Conservation (phyloP, 2,888 invertebrate genomes). For the Diarsia mendica region DNA sequence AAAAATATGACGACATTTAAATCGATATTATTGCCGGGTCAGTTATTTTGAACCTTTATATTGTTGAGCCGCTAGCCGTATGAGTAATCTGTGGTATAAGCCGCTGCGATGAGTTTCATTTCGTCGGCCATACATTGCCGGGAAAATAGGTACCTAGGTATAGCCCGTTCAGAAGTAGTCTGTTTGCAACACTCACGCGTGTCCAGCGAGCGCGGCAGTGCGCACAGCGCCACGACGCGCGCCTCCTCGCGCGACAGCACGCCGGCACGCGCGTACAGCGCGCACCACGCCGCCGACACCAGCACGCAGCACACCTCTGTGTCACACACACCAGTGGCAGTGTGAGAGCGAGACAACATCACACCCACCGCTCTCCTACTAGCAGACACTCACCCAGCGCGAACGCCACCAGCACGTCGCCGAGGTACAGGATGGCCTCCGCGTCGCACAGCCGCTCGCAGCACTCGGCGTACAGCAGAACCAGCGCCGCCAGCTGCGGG, state of each 20-base stretch:
- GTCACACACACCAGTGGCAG: background rate
- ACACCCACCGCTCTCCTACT: background rate
- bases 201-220: constrained; percentile 70
- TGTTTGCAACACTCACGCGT: constrained; percentile 45
- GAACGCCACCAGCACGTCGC: constrained; percentile 65
- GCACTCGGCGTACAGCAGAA: constrained; percentile 80
- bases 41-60: too few species aligned
- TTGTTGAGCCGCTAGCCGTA: too few species aligned
- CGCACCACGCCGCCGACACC: constrained; percentile 70
- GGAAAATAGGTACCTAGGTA: too few species aligned
- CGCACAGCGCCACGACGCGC: constrained; percentile 71
- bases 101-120: too few species aligned
- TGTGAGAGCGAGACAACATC: background rate
- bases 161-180: too few species aligned
- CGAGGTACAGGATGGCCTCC: constrained; percentile 73
- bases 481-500: constrained; percentile 71
- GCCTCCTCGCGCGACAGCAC: constrained; percentile 70
- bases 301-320: constrained; percentile 70
- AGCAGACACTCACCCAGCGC: constrained; percentile 64
- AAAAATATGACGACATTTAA: too few species aligned
- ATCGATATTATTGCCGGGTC: too few species aligned
- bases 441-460: constrained; percentile 76
- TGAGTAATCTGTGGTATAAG: too few species aligned
- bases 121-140: too few species aligned
- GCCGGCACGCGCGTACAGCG: constrained; percentile 74